These are phyloP conservation scores for Agrochola lychnidis DNA, from an alignment of 2,888 invertebrate genomes.

Conservation along the genomic window DNA sequence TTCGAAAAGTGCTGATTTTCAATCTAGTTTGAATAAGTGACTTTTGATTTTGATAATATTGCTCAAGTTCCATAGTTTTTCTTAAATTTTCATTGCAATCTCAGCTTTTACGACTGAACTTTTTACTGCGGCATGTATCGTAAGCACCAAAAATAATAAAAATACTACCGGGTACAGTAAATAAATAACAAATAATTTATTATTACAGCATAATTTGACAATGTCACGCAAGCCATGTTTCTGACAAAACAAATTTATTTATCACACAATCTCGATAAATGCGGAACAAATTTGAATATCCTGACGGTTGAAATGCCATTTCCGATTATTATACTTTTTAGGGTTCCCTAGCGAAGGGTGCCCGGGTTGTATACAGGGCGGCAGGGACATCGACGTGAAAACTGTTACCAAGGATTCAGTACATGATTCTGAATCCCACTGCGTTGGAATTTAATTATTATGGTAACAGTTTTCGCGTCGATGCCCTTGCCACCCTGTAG, in stretches of 20 bases:
- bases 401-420: no score
- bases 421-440: no score
- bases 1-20: not conserved
- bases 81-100: not conserved
- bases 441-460: no score
- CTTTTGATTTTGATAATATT: not conserved
- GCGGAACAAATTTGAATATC: conserved; percentile 51
- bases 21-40: not conserved
- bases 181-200: conserved; percentile 38
- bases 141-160: conserved; percentile 11
- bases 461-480: no score
- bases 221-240: conserved; percentile 42
- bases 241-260: conserved; percentile 48
- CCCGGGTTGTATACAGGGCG: no score
- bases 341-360: no score
- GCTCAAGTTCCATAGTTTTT: not conserved
- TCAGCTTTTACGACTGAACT: not conserved
- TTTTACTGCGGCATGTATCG: not conserved
- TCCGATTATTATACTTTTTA: conserved; percentile 20
- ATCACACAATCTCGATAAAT: conserved; percentile 47
- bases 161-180: not conserved
- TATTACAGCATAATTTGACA: conserved; percentile 26
- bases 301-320: conserved; percentile 39
- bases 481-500: no score
- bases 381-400: no score